Evolutionary conservation across 2,113 vertebrate genomes (phyloP).

Genomic region (Riparia riparia): DNA sequence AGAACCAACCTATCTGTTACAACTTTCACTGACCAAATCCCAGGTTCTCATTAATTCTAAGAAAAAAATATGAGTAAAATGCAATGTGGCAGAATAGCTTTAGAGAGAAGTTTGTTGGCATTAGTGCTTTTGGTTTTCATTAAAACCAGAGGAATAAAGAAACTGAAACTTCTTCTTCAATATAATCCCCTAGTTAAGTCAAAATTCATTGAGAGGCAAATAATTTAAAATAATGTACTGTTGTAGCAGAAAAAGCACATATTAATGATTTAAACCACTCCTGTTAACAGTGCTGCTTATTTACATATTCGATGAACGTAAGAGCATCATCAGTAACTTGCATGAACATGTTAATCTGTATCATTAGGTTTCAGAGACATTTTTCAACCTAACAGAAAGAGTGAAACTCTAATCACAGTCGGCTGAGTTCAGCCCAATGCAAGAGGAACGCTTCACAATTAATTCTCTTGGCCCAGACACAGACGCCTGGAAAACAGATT

Average conservation of each 20-base stretch:
- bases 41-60: not conserved
- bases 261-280: not conserved
- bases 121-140: not conserved
- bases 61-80: not conserved
- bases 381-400: not conserved
- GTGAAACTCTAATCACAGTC: not conserved
- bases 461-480: not conserved
- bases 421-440: not conserved
- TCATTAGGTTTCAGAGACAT: not conserved
- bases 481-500: not conserved
- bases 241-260: not conserved
- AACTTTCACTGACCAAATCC: not conserved
- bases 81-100: not conserved
- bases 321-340: not conserved
- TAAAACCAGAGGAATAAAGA: not conserved
- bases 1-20: not conserved
- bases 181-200: not conserved
- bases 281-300: not conserved
- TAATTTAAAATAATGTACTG: not conserved
- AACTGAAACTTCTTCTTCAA: not conserved
- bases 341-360: not conserved
- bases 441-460: not conserved
- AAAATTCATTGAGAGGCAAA: not conserved
- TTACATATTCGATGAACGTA: not conserved
- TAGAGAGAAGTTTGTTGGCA: not conserved